Base-by-base conservation (phyloP, 2,888 invertebrate genomes). In the Ectemnius cavifrons region DNA sequence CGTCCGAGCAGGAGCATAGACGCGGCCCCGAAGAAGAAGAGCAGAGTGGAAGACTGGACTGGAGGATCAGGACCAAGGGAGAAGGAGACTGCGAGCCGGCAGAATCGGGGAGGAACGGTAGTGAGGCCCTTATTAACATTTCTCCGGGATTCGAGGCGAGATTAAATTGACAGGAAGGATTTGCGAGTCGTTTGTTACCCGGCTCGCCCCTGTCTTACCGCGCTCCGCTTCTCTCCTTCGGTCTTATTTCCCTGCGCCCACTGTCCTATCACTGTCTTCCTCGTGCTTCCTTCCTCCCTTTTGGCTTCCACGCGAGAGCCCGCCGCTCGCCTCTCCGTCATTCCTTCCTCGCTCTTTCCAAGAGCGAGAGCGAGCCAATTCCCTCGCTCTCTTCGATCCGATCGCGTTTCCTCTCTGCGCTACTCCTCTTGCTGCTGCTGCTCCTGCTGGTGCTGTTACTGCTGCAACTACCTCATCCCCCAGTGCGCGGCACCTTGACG, bases 131-230 rank as follows among this genome's bases (percentile, higher is more conserved):
- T 90, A 90, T 90, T 90, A 90, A 90, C 90, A 90, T 90, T 90
- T 90, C 89, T 88, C 84, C 84, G 86, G 90, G 89, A 90, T 90
- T 88, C 88, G 86, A 86, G 88, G 88, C 86, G 87, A 90, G 90
- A 90, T 90, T 90, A 90, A 90, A 90, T 90, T 90, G 90, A 90
- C 90, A 90, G 90, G 83, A 84, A 90, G 90, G 90, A 90, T 90
- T 90, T 90, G 90, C 90, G 90, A 90, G 90, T 90, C 87, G 90
- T 90, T 90, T 90, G 90, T 90, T 90, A 88, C 82, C 37, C 79
- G 73, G 65, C 77, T 72, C 65, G 71, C 75, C 73, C 63, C 49
- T 62, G 66, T 45, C 62, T 63, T 59, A 14, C 52, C 52, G 52
- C 45, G 20, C 45, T 65, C 66, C 46, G 49, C 57, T 69, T 37